These are phyloP conservation scores for Microctonus aethiopoides DNA, from an alignment of 2,888 invertebrate genomes.

Conservation along the genomic window DNA sequence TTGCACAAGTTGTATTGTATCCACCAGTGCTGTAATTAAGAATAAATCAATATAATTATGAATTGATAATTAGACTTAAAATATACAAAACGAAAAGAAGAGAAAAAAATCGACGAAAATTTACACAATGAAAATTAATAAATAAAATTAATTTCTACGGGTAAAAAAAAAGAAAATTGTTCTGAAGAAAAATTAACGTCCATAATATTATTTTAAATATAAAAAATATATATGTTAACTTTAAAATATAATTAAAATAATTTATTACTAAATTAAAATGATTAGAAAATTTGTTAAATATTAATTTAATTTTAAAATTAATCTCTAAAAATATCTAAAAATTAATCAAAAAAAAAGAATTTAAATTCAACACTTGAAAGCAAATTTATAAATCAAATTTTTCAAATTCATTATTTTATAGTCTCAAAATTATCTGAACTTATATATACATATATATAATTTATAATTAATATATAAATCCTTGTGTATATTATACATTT, in stretches of 20 bases:
- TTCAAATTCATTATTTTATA: background rate
- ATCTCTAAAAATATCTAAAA: no score
- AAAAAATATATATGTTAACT: background rate
- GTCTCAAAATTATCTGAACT: background rate
- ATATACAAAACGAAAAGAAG: background rate
- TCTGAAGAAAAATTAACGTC: background rate
- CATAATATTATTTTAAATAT: background rate
- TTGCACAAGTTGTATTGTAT: constrained; percentile 88
- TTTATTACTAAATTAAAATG: no score
- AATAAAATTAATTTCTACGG: background rate
- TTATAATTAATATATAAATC: background rate
- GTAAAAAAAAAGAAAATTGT: constrained; percentile 4
- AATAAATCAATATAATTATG: constrained; percentile 12
- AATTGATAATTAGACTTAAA: constrained; percentile 9
- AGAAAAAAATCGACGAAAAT: background rate
- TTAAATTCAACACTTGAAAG: no score
- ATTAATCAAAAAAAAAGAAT: no score
- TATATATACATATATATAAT: background rate
- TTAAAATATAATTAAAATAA: background rate
- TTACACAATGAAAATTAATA: constrained; percentile 9
- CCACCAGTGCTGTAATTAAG: constrained; percentile 74
- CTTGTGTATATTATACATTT: background rate
- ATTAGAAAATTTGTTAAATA: no score
- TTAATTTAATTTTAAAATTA: no score
- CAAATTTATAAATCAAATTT: no score